Evolutionary conservation across 2,113 vertebrate species (phyloP), one percentile per base, ranked within the genome.

Genomic region (Pangasianodon gigas): DNA sequence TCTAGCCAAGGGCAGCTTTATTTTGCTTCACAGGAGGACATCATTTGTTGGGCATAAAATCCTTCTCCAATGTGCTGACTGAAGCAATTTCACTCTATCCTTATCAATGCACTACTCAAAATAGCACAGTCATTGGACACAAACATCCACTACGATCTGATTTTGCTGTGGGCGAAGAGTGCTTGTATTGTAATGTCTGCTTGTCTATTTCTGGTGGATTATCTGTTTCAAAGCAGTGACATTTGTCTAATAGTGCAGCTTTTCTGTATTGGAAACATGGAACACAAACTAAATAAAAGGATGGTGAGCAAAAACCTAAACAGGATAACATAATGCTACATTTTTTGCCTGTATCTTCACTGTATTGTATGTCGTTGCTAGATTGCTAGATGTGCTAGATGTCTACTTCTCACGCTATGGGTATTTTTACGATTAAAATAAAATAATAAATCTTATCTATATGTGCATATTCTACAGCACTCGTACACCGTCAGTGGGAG

Each of bases 21-120:
- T 71, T 86, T 69, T 90, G 44, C 83, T 82, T 87, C 71, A 88
- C 24, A 29, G 69, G 75, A 89, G 83, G 74, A 91, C 71, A 86
- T 92, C 46, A 89, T 90, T 91, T 92, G 83, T 85, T 84, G 32
- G 58, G 86, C 56, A 84, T 84, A 91, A 90, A 92, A 84, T 87
- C n/a, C 46, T 41, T n/a, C 29, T 88, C 77, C 60, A 2, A 71
- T 85, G 74, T 89, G 75, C 65, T 90, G 88, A 87, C 79, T 79
- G 60, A 85, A 87, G 85, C 88, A 54, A 80, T 87, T 92, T 89
- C 58, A 56, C 58, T 51, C 81, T 86, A 79, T 88, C 84, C 82
- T 87, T 67, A 51, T 89, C 86, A 86, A 89, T 77, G 58, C 65
- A 62, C 51, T 18, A 37, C 79, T 90, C 74, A 84, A 58, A 83